A percentile compares a stretch with the other conserved stretches of the same genome.
These are phyloP conservation scores for Himantopus leucocephalus DNA, from an alignment of 2,113 vertebrate species.

Conservation along the genomic window DNA sequence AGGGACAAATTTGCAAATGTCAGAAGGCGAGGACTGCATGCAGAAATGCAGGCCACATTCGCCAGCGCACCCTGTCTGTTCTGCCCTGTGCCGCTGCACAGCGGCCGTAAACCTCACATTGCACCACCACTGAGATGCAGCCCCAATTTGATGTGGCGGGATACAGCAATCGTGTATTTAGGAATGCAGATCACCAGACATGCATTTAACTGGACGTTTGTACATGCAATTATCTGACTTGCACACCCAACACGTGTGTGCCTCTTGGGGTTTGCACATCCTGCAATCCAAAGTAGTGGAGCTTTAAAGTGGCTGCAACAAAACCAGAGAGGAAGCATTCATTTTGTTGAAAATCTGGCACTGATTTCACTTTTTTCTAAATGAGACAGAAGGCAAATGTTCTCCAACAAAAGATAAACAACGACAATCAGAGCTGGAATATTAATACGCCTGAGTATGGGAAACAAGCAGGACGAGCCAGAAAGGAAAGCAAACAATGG, in stretches of 20 bases:
- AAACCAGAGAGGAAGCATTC: not conserved
- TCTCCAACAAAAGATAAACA: constrained; percentile 12
- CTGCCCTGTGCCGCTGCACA: accelerated
- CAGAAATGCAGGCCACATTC: not conserved
- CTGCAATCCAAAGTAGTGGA: not conserved
- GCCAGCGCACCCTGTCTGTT: not conserved
- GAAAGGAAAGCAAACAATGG: not conserved
- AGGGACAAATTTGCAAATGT: constrained; percentile 22
- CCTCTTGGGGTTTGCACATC: not conserved
- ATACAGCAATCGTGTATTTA: accelerated
- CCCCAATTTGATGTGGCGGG: accelerated
- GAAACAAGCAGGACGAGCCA: not conserved
- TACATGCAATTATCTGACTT: not conserved
- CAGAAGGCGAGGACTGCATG: not conserved
- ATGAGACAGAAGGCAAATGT: not conserved
- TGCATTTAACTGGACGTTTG: not conserved
- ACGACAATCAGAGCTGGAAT: not conserved
- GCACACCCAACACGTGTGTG: not conserved
- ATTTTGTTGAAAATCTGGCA: not conserved
- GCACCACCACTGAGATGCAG: not conserved
- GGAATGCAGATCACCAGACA: not conserved
- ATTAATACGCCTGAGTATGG: not conserved
- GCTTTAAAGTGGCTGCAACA: not conserved
- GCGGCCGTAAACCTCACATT: accelerated
- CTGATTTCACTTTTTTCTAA: not conserved